A percentile compares a stretch with the other conserved stretches of the same genome.
Evolutionary conservation across 2,888 invertebrate species (phyloP).

Genomic region (Clostera curtula): DNA sequence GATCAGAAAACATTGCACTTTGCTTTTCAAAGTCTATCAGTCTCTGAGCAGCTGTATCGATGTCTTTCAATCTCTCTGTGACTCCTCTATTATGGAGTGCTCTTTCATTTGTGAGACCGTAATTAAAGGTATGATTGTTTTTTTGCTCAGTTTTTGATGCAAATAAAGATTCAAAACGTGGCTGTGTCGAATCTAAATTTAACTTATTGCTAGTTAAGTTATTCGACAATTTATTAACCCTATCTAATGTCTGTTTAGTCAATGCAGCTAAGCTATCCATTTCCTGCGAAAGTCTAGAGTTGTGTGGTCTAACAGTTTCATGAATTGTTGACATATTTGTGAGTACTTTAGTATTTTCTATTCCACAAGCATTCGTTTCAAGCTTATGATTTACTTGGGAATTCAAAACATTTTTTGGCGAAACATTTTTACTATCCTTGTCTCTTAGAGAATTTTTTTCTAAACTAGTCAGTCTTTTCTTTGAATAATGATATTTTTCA

Average conservation of each 20-base stretch:
- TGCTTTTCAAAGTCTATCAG: slow-evolving; percentile 72
- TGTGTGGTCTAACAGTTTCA: slow-evolving; percentile 60
- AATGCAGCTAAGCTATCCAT: slow-evolving; percentile 79
- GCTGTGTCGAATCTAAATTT: slow-evolving; percentile 53
- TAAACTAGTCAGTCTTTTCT: slow-evolving; percentile 75
- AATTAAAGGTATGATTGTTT: slow-evolving; percentile 50
- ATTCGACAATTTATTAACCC: slow-evolving; percentile 77
- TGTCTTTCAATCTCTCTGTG: slow-evolving; percentile 63
- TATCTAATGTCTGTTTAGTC: slow-evolving; percentile 79
- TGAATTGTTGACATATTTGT: slow-evolving; percentile 63
- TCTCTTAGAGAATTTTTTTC: slow-evolving; percentile 63
- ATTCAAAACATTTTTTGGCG: slow-evolving; percentile 50
- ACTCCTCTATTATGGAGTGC: slow-evolving; percentile 53
- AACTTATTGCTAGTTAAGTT: slow-evolving; percentile 70
- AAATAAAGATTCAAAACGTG: slow-evolving; percentile 53
- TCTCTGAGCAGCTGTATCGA: slow-evolving; percentile 71
- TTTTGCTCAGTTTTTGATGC: slow-evolving; percentile 48
- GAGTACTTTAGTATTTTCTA: slow-evolving; percentile 40
- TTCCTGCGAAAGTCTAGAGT: slow-evolving; percentile 69
- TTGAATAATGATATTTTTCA: slow-evolving; percentile 71
- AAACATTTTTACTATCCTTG: slow-evolving; percentile 49
- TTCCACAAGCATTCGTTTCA: slow-evolving; percentile 35
- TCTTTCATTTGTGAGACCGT: slow-evolving; percentile 46
- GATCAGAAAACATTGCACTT: slow-evolving; percentile 73
- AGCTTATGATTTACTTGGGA: slow-evolving; percentile 35